Evolutionary conservation across 2,888 invertebrate species (phyloP).

Genomic region (Proisotoma minuta): DNA sequence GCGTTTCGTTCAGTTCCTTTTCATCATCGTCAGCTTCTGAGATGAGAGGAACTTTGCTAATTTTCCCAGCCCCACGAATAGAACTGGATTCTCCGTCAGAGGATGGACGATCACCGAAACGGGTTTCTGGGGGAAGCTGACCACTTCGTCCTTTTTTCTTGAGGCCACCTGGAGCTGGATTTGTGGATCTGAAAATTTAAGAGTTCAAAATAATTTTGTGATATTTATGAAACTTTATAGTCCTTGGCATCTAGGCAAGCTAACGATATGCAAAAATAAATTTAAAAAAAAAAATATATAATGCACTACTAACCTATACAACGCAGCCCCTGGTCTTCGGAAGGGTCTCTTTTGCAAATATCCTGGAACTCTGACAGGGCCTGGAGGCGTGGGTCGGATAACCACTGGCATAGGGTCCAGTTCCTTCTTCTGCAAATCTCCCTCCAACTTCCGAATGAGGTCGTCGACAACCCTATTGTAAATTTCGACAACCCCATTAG

Average conservation of each 20-base stretch:
- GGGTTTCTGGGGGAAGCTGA: slow-evolving; percentile 21
- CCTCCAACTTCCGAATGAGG: slow-evolving; percentile 39
- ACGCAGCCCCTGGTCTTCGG: slow-evolving; percentile 44
- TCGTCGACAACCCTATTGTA: slow-evolving; percentile 47
- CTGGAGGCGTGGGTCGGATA: slow-evolving; percentile 45
- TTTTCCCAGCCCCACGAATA: slow-evolving; percentile 38
- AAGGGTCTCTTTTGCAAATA: slow-evolving; percentile 46
- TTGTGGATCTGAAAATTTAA: slow-evolving; percentile 10
- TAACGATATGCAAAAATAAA: too few species aligned
- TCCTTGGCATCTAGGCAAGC: too few species aligned
- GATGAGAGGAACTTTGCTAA: slow-evolving; percentile 38
- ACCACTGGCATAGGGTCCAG: slow-evolving; percentile 47
- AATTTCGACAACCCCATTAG: slow-evolving; percentile 47
- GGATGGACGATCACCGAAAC: slow-evolving; percentile 36
- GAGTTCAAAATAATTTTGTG: slow-evolving; percentile 12
- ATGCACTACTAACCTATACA: slow-evolving; percentile 39
- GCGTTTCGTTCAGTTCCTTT: slow-evolving; percentile 27
- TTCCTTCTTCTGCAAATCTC: slow-evolving; percentile 38
- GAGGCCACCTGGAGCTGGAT: too few species aligned
- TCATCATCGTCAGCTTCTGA: slow-evolving; percentile 30
- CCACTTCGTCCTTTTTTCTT: slow-evolving; percentile 20
- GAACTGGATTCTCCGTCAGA: slow-evolving; percentile 22
- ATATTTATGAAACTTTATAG: too few species aligned
- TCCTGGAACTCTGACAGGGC: slow-evolving; percentile 46
- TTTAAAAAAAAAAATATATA: too few species aligned